phyloP scores from a whole-genome alignment of 2,888 invertebrate species.

The Cheilosia scutellata region DNA sequence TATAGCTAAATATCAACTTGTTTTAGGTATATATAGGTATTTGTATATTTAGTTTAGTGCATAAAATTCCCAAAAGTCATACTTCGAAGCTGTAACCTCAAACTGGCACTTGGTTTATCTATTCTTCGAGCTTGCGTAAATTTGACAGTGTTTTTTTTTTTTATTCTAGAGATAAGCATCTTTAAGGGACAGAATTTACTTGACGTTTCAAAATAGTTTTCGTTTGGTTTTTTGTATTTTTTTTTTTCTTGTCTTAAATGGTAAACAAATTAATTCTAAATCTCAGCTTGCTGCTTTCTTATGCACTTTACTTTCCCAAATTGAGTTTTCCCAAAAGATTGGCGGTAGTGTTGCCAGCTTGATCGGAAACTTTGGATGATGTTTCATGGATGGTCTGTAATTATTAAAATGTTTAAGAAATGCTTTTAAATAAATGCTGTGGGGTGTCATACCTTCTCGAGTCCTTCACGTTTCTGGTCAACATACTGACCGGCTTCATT shows the following conservation, averaged over 20 bases:
- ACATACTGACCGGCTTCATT: conserved; percentile 87
- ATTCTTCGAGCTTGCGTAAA: conserved; percentile 22
- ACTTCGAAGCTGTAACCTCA: conserved; percentile 18
- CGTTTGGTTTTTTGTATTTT: conserved; percentile 3
- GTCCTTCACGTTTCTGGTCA: conserved; percentile 86
- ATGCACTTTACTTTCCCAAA: conserved; percentile 78
- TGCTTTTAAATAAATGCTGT: neutral
- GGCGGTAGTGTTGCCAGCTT: conserved; percentile 81
- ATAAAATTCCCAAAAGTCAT: conserved; percentile 28
- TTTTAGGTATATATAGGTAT: conserved; percentile 15
- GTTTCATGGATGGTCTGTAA: conserved; percentile 81
- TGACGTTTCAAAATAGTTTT: conserved; percentile 32
- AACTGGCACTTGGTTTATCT: conserved; percentile 53
- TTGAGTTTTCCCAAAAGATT: conserved; percentile 83
- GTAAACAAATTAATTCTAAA: conserved; percentile 67
- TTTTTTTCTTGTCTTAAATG: conserved; percentile 45
- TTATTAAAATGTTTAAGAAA: neutral
- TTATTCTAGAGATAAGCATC: conserved; percentile 41
- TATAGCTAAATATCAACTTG: conserved; percentile 46
- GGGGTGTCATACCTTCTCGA: conserved; percentile 80
- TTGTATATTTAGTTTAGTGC: conserved; percentile 47
- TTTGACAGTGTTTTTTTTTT: conserved; percentile 51
- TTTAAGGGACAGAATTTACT: conserved; percentile 39
- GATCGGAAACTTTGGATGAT: conserved; percentile 81
- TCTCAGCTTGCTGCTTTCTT: conserved; percentile 45